Evolutionary conservation across 2,797 vertebrate species (phyloP).

Genomic region (Menidia menidia): DNA sequence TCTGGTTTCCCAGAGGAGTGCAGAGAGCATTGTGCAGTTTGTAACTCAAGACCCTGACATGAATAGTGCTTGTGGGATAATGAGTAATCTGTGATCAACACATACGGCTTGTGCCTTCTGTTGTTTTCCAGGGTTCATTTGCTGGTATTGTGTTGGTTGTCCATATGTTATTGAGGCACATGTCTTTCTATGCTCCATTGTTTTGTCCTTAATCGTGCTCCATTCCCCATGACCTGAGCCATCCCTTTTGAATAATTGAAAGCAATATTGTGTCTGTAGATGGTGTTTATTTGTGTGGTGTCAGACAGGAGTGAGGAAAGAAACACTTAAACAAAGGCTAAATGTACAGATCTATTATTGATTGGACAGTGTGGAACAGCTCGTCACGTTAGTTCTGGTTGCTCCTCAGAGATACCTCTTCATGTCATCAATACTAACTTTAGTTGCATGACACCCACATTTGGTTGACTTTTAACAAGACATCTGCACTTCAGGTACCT

Average conservation of each 20-base stretch:
- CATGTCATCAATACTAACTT: constrained; percentile 30
- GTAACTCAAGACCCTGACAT: constrained; percentile 73
- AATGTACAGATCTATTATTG: constrained; percentile 19
- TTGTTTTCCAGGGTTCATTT: constrained; percentile 50
- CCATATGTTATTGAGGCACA: constrained; percentile 41
- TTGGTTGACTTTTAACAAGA: not conserved
- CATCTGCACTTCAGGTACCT: constrained; percentile 6
- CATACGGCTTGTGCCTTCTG: constrained; percentile 66
- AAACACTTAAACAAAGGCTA: constrained; percentile 9
- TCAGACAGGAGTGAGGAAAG: not conserved
- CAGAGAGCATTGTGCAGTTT: constrained; percentile 61
- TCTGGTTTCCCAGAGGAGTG: constrained; percentile 33
- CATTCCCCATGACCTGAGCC: constrained; percentile 28
- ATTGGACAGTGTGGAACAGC: not conserved
- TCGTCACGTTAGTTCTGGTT: not conserved
- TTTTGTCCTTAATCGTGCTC: constrained; percentile 19
- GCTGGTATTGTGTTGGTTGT: constrained; percentile 44
- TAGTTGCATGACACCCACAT: constrained; percentile 1
- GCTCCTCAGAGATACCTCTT: constrained; percentile 1
- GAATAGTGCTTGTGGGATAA: constrained; percentile 70
- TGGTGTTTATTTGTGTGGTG: constrained; percentile 24
- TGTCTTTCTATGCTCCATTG: constrained; percentile 34
- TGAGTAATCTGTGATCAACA: constrained; percentile 73
- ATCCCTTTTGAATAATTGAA: constrained; percentile 38
- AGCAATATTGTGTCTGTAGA: not conserved